These are phyloP conservation scores for Sebastes paucispinis DNA, from an alignment of 2,797 vertebrate genomes.

Conservation along the genomic window DNA sequence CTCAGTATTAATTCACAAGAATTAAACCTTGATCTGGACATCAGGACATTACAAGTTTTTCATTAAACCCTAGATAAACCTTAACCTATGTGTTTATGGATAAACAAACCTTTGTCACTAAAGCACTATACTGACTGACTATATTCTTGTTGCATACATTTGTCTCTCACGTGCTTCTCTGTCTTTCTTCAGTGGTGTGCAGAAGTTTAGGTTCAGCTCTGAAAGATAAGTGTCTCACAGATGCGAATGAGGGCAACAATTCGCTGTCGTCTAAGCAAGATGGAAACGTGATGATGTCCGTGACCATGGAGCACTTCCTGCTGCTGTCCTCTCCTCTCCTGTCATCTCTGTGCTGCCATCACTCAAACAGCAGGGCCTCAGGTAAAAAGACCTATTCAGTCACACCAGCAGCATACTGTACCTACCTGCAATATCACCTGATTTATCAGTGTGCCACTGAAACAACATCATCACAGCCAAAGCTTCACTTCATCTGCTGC, in stretches of 20 bases:
- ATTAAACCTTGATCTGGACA: no score
- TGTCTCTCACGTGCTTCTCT: neutral
- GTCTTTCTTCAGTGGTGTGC: conserved; percentile 70
- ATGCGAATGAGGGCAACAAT: neutral
- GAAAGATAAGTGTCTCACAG: conserved; percentile 77
- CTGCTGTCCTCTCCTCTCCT: conserved; percentile 69
- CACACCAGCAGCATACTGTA: neutral
- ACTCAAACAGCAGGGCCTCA: conserved; percentile 2
- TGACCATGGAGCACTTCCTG: conserved; percentile 69
- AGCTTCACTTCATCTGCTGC: neutral
- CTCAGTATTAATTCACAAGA: neutral
- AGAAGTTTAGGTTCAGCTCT: conserved; percentile 70
- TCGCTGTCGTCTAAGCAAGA: neutral
- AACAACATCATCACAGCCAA: neutral
- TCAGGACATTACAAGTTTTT: neutral
- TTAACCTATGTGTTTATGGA: neutral
- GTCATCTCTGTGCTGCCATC: conserved; percentile 49
- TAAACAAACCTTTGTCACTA: neutral
- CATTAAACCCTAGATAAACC: neutral
- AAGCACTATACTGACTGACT: neutral
- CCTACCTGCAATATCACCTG: neutral
- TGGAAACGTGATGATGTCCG: conserved; percentile 43
- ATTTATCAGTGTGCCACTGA: neutral
- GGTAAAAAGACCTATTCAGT: conserved; percentile 12
- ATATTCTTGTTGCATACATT: neutral